Base-by-base conservation (phyloP, 2,888 invertebrate species). In the Drepana falcataria region DNA sequence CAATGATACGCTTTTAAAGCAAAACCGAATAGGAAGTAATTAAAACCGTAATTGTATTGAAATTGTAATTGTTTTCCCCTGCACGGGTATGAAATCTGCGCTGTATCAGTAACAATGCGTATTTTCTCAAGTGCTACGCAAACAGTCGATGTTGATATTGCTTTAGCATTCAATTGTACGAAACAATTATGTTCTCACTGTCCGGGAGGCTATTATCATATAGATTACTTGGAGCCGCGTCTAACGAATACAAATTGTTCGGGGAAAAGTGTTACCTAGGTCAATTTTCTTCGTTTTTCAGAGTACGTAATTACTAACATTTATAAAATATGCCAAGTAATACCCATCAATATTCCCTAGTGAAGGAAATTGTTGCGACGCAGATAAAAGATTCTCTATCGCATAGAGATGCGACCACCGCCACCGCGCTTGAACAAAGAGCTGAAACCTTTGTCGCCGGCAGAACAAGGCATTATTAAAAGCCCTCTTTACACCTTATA, bases 401-500 rank as follows among this genome's bases (percentile, higher is more conserved):
- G 65, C 66, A 65, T 71, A 66, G 73, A 70, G 73, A 70, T 62
- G 67, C 64, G 68, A 66, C 71, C 70, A 64, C 66, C 59, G 61
- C 64, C 51, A 51, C 41, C 41, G 65, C 58, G 57, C 54, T 61
- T 63, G 71, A 75, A 81, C 81, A 82, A 83, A 80, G 74, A 60
- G 58, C 53, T 57, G 60, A 52, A 62, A 67, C 73, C 78, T 77
- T 80, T 81, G 79, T 79, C 71, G 64, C 61, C 59, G 60, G 61
- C 66, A 64, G 73, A 80, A 78, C 79, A 77, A 69, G 75, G 69
- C 75, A 75, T 79, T 83, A 81, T 81, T 80, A 78, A 77, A 77
- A 77, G 66, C 73, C 75, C 71, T 73, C 77, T 78, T 76, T 71
- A 71, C 77, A 75, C 75, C 71, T 75, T 71, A 69, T 67, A 76